Conservation (phyloP, 1,140 invertebrate genomes). For the Ooceraea biroi region DNA sequence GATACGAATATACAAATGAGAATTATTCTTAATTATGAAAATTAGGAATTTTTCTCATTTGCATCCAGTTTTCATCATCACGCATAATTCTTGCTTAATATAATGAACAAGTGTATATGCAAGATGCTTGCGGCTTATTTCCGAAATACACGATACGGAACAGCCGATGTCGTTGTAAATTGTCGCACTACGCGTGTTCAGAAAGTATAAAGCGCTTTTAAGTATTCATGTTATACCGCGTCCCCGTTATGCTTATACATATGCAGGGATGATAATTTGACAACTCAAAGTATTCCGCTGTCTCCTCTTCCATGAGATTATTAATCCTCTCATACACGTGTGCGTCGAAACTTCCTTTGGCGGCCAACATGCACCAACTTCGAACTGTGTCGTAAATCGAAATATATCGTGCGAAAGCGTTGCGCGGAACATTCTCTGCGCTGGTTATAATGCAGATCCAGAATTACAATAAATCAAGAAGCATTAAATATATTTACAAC, state of each 20-base stretch:
- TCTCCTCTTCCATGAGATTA: slow-evolving; percentile 40
- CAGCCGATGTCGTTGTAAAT: slow-evolving; percentile 7
- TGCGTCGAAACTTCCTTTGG: slow-evolving; percentile 21
- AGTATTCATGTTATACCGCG: slow-evolving; percentile 35
- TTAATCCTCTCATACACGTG: slow-evolving; percentile 24
- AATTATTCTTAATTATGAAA: not conserved
- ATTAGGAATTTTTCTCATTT: too few relatives aligned
- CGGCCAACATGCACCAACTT: slow-evolving; percentile 21
- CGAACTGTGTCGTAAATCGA: slow-evolving; percentile 7
- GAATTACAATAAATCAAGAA: not conserved
- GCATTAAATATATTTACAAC: too few relatives aligned
- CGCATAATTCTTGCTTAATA: too few relatives aligned
- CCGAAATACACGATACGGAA: slow-evolving; percentile 4
- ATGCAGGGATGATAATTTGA: slow-evolving; percentile 59
- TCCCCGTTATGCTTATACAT: slow-evolving; percentile 50
- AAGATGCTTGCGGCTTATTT: not conserved
- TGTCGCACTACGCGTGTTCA: slow-evolving; percentile 10
- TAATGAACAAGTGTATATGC: not conserved
- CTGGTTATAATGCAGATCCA: not conserved
- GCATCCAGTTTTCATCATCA: too few relatives aligned
- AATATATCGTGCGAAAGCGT: slow-evolving; percentile 15
- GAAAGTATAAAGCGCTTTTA: slow-evolving; percentile 53
- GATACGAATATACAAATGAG: too few relatives aligned
- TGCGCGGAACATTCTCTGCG: not conserved
- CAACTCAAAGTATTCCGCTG: slow-evolving; percentile 30